Evolutionary conservation across 2,888 invertebrate species (phyloP), one percentile per base, ranked within the genome.

Genomic region (Sinohyriopsis cumingii): DNA sequence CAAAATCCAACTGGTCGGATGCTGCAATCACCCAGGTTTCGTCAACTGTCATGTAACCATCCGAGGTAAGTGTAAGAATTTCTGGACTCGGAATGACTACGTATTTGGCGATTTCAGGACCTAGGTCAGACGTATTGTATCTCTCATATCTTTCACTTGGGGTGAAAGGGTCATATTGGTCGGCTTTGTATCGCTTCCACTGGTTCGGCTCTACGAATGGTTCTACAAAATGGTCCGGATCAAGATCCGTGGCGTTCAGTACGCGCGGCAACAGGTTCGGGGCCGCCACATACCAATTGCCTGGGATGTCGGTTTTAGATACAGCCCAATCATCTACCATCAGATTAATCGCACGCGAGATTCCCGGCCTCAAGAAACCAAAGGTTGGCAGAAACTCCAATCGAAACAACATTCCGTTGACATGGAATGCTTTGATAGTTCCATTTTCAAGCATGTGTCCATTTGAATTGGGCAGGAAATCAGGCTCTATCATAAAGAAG

Each of bases 401-500:
- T 25, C 77, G 73, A 68, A 85, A 86, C 45, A 86, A 66, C 67
- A 80, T 82, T 33, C 86, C 84, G 68, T 83, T 81, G 3, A 82
- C 72, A 54, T 86, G 85, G 20, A 73, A 68, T 1, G 86, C 61
- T 62, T 75, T 78, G 9, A 86, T 67, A 5, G 78, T 77, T 56
- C 77, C 72, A 59, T 71, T 69, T 9, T 69, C 59, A 19, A 77
- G 72, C 6, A 71, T 59, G 19, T 79, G 76, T 19, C 79, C 78
- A 6, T 76, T 69, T 24, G 78, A 72, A 20, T 72, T 55, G 5
- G 84, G 82, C 0, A 85, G 72, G 20, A 69, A 67, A 19, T 76
- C 81, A 0, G 84, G 81, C 66, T 86, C 84, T 6, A 86, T 81
- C 82, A 86, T 82, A 54, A 81, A 81, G 28, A 84, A 75, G 59